A percentile compares a stretch with the other conserved stretches of the same genome.
These are phyloP conservation scores for Reticulitermes lucifugus DNA, from an alignment of 2,888 invertebrate genomes.

Conservation along the genomic window DNA sequence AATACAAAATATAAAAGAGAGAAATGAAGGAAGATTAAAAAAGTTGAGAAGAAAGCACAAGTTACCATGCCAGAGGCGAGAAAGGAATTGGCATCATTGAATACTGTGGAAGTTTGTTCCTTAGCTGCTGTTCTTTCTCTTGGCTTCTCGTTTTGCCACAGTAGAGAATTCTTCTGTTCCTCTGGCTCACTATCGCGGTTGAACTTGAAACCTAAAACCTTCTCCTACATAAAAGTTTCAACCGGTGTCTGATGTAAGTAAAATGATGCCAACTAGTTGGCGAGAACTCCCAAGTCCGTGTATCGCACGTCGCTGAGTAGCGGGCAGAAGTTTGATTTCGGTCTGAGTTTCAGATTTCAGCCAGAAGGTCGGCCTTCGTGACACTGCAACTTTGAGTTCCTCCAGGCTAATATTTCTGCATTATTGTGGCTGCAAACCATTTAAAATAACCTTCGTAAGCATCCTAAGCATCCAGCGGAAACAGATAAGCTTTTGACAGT, in stretches of 20 bases:
- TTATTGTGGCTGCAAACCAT: no score
- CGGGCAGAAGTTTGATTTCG: no score
- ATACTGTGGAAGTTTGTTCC: constrained; percentile 1
- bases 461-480: no score
- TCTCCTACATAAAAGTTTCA: neutral
- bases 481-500: no score
- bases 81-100: constrained; percentile 38
- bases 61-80: neutral
- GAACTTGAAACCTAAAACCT: neutral
- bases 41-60: neutral
- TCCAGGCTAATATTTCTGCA: no score
- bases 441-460: no score
- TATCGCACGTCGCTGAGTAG: no score
- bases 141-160: neutral
- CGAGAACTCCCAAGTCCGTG: neutral
- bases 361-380: no score
- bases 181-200: neutral
- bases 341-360: no score
- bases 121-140: neutral
- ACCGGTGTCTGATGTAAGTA: neutral
- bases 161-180: neutral
- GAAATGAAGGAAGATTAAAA: neutral
- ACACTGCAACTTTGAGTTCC: no score
- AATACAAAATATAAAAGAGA: neutral
- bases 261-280: neutral